These are phyloP conservation scores for Electrona antarctica DNA, from an alignment of 2,113 vertebrate species.

Conservation along the genomic window DNA sequence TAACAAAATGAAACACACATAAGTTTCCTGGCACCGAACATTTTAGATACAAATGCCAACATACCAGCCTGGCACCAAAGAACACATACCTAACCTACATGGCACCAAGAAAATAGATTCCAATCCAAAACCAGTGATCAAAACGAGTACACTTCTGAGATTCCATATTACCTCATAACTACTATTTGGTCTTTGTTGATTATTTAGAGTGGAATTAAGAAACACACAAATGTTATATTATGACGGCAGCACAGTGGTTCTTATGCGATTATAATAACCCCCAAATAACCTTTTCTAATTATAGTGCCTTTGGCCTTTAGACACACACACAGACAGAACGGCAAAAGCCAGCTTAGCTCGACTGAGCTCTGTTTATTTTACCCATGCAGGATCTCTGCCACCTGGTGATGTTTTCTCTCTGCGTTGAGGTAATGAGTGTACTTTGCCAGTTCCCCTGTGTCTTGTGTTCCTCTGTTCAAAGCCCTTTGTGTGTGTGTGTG, in stretches of 20 bases:
- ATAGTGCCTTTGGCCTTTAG: slow-evolving; percentile 43
- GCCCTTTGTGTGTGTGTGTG: not conserved
- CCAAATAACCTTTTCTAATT: slow-evolving; percentile 31
- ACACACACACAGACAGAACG: slow-evolving; percentile 41
- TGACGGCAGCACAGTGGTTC: slow-evolving; percentile 10
- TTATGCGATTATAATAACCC: slow-evolving; percentile 54
- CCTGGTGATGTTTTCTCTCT: slow-evolving; percentile 57
- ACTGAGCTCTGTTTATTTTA: slow-evolving; percentile 56
- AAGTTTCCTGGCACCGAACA: too few relatives aligned
- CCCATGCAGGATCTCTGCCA: slow-evolving; percentile 42
- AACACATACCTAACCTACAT: not conserved
- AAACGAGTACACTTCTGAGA: too few relatives aligned
- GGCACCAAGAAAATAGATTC: slow-evolving; percentile 13
- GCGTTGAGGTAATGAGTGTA: slow-evolving; percentile 44
- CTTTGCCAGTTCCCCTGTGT: slow-evolving; percentile 23
- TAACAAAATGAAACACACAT: too few relatives aligned
- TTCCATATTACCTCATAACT: too few relatives aligned
- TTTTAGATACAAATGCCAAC: too few relatives aligned
- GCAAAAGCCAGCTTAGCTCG: slow-evolving; percentile 34
- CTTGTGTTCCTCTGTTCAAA: slow-evolving; percentile 36
- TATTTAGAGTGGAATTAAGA: too few relatives aligned
- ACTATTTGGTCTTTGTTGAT: too few relatives aligned
- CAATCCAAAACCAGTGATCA: slow-evolving; percentile 2
- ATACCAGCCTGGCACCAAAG: not conserved
- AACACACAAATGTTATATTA: slow-evolving; percentile 7